Base-by-base conservation (phyloP, 2,113 vertebrate species). In the Mugil cephalus region DNA sequence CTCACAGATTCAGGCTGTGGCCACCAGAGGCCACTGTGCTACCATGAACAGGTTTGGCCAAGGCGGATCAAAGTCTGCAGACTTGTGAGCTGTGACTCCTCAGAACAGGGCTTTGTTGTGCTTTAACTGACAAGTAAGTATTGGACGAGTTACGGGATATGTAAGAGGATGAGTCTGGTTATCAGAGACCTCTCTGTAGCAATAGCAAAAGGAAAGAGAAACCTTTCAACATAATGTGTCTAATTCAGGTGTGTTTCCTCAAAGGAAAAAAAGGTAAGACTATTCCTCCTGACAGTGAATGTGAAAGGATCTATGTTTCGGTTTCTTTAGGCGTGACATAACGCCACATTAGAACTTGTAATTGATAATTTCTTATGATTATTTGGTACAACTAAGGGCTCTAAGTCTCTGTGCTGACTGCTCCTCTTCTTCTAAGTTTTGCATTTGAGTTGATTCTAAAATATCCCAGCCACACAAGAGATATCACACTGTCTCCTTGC, bases 11-110 rank as follows among this genome's bases (percentile, higher is more conserved):
- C 3, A 9, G 10, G 18, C 7, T 76, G 30, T 42, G 60, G 52
- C 90, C 92, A 89, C 90, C 74, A 87, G 92, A 88, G 87, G 83
- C 50, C 52, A 84, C 86, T 89, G 70, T 82, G 69, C 56, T 21
- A 39, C 82, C 51, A 68, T 4, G 24, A 68, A 78, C 79, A 52
- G 50, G 3, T 9, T 2, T 56, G 50, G 30, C 19, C 8, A n/a
- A 10, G 0, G 71, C 45, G 10, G 6, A n/a, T 12, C 46, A 9
- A 6, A 10, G n/a, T 1, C 17, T 45, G 36, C 14, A 68, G 12
- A 30, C 40, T 4, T 39, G 61, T 47, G 13, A 38, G 11, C 34
- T 42, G 48, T 47, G 24, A 45, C 11, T 10, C 17, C 17, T 2
- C 5, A 8, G 8, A 40, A 40, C 38, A 62, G 24, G 18, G n/a